These are phyloP conservation scores for Plecturocebus donacophilus DNA, from an alignment of 2,113 vertebrate species.

Conservation along the genomic window DNA sequence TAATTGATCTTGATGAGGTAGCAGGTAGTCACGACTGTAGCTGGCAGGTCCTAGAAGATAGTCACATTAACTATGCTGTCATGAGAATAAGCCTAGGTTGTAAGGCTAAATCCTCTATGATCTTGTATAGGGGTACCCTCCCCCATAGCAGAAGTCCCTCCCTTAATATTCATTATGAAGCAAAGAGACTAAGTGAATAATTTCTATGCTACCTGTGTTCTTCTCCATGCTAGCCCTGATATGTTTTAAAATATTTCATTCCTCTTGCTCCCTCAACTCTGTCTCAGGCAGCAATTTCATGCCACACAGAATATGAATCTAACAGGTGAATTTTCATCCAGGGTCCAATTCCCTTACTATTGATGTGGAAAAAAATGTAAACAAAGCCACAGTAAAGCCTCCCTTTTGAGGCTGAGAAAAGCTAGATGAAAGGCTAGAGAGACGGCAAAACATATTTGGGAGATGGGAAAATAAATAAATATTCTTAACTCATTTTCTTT, in stretches of 20 bases:
- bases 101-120: neutral
- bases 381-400: slow-evolving; percentile 15
- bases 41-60: neutral
- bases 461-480: slow-evolving; percentile 41
- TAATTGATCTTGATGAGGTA: neutral
- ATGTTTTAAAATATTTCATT: slow-evolving; percentile 1
- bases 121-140: neutral
- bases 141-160: neutral
- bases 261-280: slow-evolving; percentile 28
- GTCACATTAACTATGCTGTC: neutral
- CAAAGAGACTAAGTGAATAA: slow-evolving; percentile 19
- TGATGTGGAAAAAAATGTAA: slow-evolving; percentile 33
- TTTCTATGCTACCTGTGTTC: neutral
- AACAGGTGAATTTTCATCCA: slow-evolving; percentile 52
- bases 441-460: neutral
- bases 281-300: slow-evolving; percentile 44
- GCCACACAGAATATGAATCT: slow-evolving; percentile 30
- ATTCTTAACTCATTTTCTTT: slow-evolving; percentile 15
- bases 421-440: neutral
- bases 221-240: neutral
- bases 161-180: slow-evolving; percentile 47
- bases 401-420: slow-evolving; percentile 29
- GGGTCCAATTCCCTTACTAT: neutral
- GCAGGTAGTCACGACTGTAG: neutral
- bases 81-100: neutral